Evolutionary conservation across 2,888 invertebrate species (phyloP), one percentile per base, ranked within the genome.

Genomic region (Drosophila maculinotata): DNA sequence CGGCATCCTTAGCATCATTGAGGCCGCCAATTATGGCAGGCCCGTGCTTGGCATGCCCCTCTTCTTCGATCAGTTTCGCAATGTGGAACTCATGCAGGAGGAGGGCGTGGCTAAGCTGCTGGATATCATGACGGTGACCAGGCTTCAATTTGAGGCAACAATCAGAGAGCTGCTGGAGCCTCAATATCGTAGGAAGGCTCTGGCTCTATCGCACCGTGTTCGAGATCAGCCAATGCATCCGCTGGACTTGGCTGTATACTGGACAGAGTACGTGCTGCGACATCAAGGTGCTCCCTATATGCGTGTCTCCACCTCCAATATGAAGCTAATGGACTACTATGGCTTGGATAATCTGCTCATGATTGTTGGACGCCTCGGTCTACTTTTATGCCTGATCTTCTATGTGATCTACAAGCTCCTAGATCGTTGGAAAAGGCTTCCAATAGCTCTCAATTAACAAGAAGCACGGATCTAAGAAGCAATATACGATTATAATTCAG

Each of bases 1-100:
- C 3, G 93, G 92, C 2, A 73, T 92, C 1, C 67, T 92, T 7
- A 92, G 92, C 62, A 89, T 91, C 1, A 91, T 90, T 0, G 93
- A 93, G 73, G 89, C 92, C 0, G 79, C 91, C 2, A 89, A 91
- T 54, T 89, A 91, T 72, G 92, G 91, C 1, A 91, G 91, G 20
- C 93, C 93, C 0, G 78, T 92, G 1, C 69, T 93, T 17, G 92
- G 92, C 0, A 87, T 93, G 48, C 93, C 93, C 0, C 69, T 93
- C 1, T 92, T 92, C 51, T 92, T 87, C 3, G 93, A 93, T 79
- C 93, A 93, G 80, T 89, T 90, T 35, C 73, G 91, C 1, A 93
- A 93, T 67, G 90, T 93, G 67, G 89, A 84, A 1, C 87, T 89
- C 4, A 90, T 92, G 89, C 1, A 45, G 5, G 42, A 25, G 3